Evolutionary conservation across 2,888 invertebrate species (phyloP), one percentile per base, ranked within the genome.

Genomic region (Laothoe populi): DNA sequence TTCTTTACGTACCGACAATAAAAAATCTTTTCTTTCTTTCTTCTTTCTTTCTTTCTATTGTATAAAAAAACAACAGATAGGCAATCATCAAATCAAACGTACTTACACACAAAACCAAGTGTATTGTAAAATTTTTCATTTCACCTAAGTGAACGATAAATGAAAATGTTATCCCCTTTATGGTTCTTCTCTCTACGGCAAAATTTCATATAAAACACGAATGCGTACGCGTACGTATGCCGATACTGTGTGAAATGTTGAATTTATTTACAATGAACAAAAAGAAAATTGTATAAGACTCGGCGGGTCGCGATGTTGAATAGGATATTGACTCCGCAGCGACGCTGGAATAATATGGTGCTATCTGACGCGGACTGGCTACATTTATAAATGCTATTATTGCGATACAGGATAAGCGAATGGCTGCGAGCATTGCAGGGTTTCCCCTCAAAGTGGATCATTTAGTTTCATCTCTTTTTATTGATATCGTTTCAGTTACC

Each of bases 261-360:
- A 62, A 62, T 46, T 42, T 58, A 62, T 62, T 62, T 62, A 62
- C 38, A 62, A 58, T 24, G 46, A 58, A 61, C 44, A 61, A 62
- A 62, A 59, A 62, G 38, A 46, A 46, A 62, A 58, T 53, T 40
- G 40, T 48, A 19, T 58, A 62, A 46, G 31, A 58, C 40, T 24
- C 21, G 48, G n/a, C 58, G 40, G 48, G 45, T 38, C 45, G 57
- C 23, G 48, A 26, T 26, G 19, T 26, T 48, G 38, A 58, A 40
- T 57, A 46, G 62, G 57, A 58, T 62, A 57, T 58, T 58, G 26
- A 62, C 62, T 62, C 38, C 48, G 13, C 19, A 40, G 46, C 46
- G 38, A 24, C 26, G 57, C 35, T 42, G 19, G 8, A 57, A 57
- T 49, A 57, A 44, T 53, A 44, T 57, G 40, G 40, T 40, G 21